Base-by-base conservation (phyloP, 2,888 invertebrate species). In the Girardia tigrina region DNA sequence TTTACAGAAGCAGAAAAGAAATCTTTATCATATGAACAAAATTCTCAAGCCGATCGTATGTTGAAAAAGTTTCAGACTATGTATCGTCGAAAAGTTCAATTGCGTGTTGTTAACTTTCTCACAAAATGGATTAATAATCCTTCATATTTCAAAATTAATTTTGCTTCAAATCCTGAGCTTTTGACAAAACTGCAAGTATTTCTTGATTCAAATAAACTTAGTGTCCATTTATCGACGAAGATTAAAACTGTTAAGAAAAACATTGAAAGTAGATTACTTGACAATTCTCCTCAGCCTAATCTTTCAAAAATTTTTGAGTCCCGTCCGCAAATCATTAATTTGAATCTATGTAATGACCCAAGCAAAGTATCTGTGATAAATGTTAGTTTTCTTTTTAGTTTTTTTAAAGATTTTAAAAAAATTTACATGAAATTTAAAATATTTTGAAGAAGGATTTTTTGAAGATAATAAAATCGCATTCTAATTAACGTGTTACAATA, bases 11-110 rank as follows among this genome's bases (percentile, higher is more conserved):
- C 27, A 4, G 74, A 74, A 74, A 42, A 1, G 28, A 74, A 56
- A 27, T 26, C 4, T 1, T 27, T 27, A 26, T 20, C 36, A 2
- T n/a, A 74, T 72, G 56, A n/a, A 12, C 16, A 23, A 26, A 42
- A 20, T 26, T 20, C 74, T 42, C 27, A 42, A 28, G 69, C 69
- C 8, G 28, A 74, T 36, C 56, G 28, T 23, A 74, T 42, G 74
- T 90, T 92, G 89, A 95, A 95, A 85, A 87, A 94, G 77, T 98
- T 97, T 83, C 87, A 92, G 79, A 95, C 94, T 83, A 94, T 97
- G 85, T 98, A 94, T 84, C 90, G 91, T 78, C 93, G 95, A 81
- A 97, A 97, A 0, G 93, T 98, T 76, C 95, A 97, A 56, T 20
- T 74, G n/a, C 42, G 74, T 56, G 56, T 56, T 23, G 23, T 56